Evolutionary conservation across 2,888 invertebrate species (phyloP).

Genomic region (Zhuqinia jingwanae): DNA sequence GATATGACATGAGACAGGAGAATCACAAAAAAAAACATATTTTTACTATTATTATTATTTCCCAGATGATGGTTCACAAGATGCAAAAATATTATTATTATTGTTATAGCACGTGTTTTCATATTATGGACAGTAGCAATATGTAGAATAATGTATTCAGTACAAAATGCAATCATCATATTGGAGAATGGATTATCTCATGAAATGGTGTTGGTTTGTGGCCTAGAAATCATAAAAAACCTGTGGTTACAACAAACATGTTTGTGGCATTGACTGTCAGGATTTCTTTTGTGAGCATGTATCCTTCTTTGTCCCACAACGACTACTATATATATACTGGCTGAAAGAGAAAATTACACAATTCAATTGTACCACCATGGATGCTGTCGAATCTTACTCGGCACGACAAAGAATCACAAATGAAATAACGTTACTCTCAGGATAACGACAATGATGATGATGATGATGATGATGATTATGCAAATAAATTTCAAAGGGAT

Average conservation of each 20-base stretch:
- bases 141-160: not conserved
- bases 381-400: too few relatives aligned
- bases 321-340: too few relatives aligned
- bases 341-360: too few relatives aligned
- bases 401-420: too few relatives aligned
- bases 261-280: slow-evolving; percentile 4
- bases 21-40: slow-evolving; percentile 20
- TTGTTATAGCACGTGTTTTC: not conserved
- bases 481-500: not conserved
- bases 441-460: not conserved
- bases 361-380: too few relatives aligned
- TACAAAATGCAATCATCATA: slow-evolving; percentile 16
- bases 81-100: slow-evolving; percentile 32
- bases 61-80: not conserved
- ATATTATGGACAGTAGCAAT: not conserved
- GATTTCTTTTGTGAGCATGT: too few relatives aligned
- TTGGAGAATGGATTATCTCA: not conserved
- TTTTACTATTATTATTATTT: not conserved
- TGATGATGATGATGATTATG: not conserved
- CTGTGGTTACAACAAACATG: not conserved
- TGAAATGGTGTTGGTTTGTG: not conserved
- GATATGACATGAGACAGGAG: slow-evolving; percentile 7
- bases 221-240: slow-evolving; percentile 7
- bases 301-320: too few relatives aligned
- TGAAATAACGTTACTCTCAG: too few relatives aligned